Percentiles rank a stretch among this genome's conserved stretches.
phyloP scores from a whole-genome alignment of 2,113 vertebrate species.

The Anthoscopus minutus region DNA sequence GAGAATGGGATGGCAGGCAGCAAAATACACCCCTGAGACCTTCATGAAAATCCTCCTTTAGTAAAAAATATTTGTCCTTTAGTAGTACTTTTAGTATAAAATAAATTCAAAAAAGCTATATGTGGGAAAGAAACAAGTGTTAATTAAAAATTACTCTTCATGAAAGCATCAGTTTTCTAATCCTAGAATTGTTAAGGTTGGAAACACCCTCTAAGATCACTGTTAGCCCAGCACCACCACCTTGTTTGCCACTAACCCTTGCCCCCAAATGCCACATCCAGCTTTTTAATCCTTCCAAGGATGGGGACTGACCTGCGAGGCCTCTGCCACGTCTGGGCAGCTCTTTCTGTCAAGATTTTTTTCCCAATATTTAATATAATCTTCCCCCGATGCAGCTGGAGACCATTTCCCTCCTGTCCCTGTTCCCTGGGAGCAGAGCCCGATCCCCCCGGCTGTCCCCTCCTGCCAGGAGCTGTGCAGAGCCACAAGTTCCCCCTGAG shows the following conservation, averaged over 20 bases:
- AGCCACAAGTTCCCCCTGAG: background rate
- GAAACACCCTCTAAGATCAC: background rate
- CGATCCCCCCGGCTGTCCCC: rapidly evolving
- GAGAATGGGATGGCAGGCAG: background rate
- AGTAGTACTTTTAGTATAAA: background rate
- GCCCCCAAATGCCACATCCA: background rate
- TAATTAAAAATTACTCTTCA: background rate
- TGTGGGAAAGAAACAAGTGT: background rate
- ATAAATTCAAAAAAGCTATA: background rate
- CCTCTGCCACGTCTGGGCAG: background rate
- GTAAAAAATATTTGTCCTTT: background rate
- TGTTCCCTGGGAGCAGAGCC: background rate
- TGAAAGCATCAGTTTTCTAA: background rate
- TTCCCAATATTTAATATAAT: background rate
- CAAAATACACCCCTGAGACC: background rate
- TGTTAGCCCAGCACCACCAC: background rate
- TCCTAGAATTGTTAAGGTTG: background rate
- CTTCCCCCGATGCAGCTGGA: background rate
- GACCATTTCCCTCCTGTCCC: background rate
- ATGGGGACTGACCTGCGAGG: no score
- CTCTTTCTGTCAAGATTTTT: background rate
- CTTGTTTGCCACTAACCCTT: background rate
- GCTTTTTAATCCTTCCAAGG: background rate
- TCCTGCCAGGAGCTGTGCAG: background rate
- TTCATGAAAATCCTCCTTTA: background rate